These are phyloP conservation scores for Nycticryphes semicollaris DNA, from an alignment of 2,113 vertebrate genomes.

Conservation along the genomic window DNA sequence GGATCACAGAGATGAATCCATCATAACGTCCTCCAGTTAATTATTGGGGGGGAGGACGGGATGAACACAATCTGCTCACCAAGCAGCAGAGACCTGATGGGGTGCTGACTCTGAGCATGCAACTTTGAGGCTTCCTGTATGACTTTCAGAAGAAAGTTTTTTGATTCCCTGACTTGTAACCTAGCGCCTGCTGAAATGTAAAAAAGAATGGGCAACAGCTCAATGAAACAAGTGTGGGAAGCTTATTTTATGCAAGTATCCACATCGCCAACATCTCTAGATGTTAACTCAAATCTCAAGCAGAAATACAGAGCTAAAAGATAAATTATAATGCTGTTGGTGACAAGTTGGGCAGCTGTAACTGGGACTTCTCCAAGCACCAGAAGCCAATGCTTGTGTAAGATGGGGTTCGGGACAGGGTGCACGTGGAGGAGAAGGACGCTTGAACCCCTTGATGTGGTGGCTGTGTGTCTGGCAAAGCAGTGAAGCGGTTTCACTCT, in stretches of 20 bases:
- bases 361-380: background rate
- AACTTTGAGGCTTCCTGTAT: background rate
- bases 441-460: too few relatives aligned
- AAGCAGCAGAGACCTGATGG: background rate
- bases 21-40: background rate
- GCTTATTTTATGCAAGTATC: background rate
- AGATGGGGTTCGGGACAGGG: fast-evolving
- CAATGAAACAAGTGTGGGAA: background rate
- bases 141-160: background rate
- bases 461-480: background rate
- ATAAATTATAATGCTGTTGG: background rate
- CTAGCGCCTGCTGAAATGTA: background rate
- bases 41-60: background rate
- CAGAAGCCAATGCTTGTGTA: background rate
- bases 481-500: background rate
- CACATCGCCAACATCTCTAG: fast-evolving
- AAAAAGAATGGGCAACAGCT: background rate
- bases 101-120: background rate
- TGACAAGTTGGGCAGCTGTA: background rate
- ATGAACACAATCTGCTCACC: background rate
- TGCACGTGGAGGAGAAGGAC: background rate
- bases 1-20: background rate
- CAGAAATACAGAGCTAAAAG: background rate
- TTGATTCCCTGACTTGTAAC: background rate
- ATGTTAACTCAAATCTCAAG: background rate